Base-by-base conservation (phyloP, 2,888 invertebrate species). In the Neoitamus cyanurus region DNA sequence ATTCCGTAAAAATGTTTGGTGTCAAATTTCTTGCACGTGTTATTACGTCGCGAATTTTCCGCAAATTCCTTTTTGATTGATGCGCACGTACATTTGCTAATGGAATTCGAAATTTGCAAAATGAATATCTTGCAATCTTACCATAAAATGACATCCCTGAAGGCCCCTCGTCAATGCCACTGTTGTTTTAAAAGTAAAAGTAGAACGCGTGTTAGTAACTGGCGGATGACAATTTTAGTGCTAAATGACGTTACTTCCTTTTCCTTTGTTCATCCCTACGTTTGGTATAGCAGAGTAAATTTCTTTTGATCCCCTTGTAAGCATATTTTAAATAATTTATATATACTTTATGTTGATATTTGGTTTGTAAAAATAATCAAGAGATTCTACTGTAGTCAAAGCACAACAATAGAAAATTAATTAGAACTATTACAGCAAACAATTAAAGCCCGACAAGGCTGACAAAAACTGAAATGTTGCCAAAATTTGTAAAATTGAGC, bases 1-100 rank as follows among this genome's bases (percentile, higher is more conserved):
- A 78, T 46, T 78, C 31, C 58, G 77, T 46, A 77, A 36, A 77
- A 78, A 20, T 48, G 30, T 78, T 31, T 28, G 30, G 78, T 48
- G 48, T 78, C 78, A 78, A 48, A 78, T 78, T 78, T 31, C 20
- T 46, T 46, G 78, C 78, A 78, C 78, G 78, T 78, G 78, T 15
- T 78, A 31, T 37, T 77, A 13, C n/a, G 9, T 78, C 58, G 78
- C 78, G 58, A 78, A 78, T 48, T 78, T 48, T 78, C 31, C 48
- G 30, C 48, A 78, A 30, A 48, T 58, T 78, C 5, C 13, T 58
- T 7, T 31, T 78, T 78, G 78, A 78, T 78, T 78, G 78, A 78
- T 78, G 78, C 78, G 48, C 31, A 20, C 13, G 7, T 42, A 30
- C 48, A 42, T 30, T 31, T 42, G 48, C 78, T 78, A 78, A 78